Evolutionary conservation across 2,888 invertebrate genomes (phyloP), one percentile per base, ranked within the genome.

Genomic region (Petrolisthes manimaculis): DNA sequence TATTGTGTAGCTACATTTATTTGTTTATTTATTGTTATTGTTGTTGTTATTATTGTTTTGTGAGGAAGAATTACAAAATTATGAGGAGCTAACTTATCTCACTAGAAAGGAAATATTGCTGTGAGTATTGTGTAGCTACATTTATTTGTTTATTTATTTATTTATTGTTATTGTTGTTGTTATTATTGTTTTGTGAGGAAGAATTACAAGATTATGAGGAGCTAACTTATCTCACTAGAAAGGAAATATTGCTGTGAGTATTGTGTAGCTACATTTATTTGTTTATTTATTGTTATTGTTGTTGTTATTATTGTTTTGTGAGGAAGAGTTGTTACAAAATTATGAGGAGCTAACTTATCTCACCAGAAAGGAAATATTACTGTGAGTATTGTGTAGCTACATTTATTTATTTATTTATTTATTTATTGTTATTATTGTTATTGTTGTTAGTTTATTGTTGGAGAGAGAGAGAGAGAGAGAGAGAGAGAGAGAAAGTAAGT

Each of bases 191-290:
- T 61, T 61, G 61, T 61, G 88, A 86, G 78, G 90, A 85, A 37
- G 88, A 84, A 74, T 69, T 90, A 14, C 80, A 90, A 12, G 90
- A 90, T 4, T 90, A 90, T 53, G 90, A 90, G n/a, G 90, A 88
- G 21, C 80, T 90, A 54, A 90, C 90, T 55, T 90, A 71, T 56
- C 88, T 90, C 37, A 88, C 90, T 5, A 75, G 88, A 18, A 88
- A 83, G 83, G 90, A 90, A 54, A 88, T 90, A 14, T 51, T 88
- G 4, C n/a, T 83, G 90, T 90, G 55, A 89, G 89, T 79, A n/a
- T 80, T n/a, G 12, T 79, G 53, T n/a, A 21, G n/a, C 9, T 61
- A 61, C 14, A 61, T 14, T 14, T 6, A 14, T 61, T 9, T 14
- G 61, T 61, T n/a, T n/a, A n/a, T n/a, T n/a, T n/a, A n/a, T n/a